Evolutionary conservation across 2,888 invertebrate genomes (phyloP), one percentile per base, ranked within the genome.

Genomic region (Drosophila anomelani): DNA sequence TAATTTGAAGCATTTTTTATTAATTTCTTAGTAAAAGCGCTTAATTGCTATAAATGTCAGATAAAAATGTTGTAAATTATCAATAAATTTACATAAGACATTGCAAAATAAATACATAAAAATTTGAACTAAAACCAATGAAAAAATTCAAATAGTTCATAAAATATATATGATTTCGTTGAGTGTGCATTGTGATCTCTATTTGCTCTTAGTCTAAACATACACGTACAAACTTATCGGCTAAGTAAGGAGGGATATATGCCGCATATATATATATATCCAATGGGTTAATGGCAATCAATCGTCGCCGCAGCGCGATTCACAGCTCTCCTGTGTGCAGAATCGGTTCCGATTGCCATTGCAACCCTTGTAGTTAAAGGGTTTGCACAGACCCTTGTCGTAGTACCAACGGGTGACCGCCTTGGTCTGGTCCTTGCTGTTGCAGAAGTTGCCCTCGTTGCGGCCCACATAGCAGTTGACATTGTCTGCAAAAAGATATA

Each of bases 331-430:
- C 88, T 95, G 95, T 0, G 95, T 94, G 72, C 94, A 93, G 93
- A 95, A 97, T 68, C 95, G 94, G 92, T 97, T 97, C 44, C 94
- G 94, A 85, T 96, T 96, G 55, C 96, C 95, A 32, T 94, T 94
- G 91, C 97, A 97, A 39, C 95, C 95, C n/a, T 94, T 95, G 83
- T 95, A 97, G 79, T 93, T 92, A 90, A 96, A 96, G 10, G 94
- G 93, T 46, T 94, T 93, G 88, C 96, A 96, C 2, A 90, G 90
- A 2, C 90, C 91, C 0, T 93, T 91, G 90, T 98, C 95, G 91
- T 95, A 97, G 92, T 95, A 97, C 94, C 95, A 98, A 17, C 91
- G 84, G 4, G 88, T 86, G 20, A 85, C 80, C 0, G 78, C 78
- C 62, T 77, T 83, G 2, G 83, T 81, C 61, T 86, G 81, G 58